Evolutionary conservation across 1,140 invertebrate species (phyloP).

Genomic region (Apis florea): DNA sequence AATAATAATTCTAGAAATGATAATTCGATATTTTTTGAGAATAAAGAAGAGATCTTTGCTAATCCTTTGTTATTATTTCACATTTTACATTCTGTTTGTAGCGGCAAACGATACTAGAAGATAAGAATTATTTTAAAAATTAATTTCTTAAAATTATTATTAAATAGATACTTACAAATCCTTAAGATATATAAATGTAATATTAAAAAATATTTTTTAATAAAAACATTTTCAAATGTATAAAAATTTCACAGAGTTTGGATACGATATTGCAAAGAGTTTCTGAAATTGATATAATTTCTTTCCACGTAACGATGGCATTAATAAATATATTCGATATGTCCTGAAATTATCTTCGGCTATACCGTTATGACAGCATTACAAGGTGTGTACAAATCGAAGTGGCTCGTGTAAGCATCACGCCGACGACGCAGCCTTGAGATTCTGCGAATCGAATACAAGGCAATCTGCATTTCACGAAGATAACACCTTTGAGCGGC

Average conservation of each 20-base stretch:
- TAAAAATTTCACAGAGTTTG: background rate
- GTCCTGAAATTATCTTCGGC: background rate
- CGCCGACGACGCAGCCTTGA: constrained; percentile 63
- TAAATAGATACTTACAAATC: too few species aligned
- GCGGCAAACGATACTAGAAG: too few species aligned
- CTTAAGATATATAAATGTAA: too few species aligned
- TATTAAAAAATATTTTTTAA: too few species aligned
- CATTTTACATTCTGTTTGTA: too few species aligned
- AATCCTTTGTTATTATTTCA: too few species aligned
- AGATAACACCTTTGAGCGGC: constrained; percentile 62
- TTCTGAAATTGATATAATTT: background rate
- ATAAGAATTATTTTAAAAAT: too few species aligned
- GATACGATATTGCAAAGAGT: background rate
- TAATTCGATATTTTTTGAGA: too few species aligned
- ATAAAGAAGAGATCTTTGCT: too few species aligned
- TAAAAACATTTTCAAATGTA: background rate
- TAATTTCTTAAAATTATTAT: too few species aligned
- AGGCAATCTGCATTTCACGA: constrained; percentile 74
- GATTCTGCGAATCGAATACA: constrained; percentile 73
- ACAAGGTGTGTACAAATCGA: constrained; percentile 44
- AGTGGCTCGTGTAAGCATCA: constrained; percentile 44
- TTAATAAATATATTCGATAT: background rate
- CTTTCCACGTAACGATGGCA: background rate
- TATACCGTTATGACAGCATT: constrained; percentile 29
- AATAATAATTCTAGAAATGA: too few species aligned